A percentile compares a stretch with the other conserved stretches of the same genome.
phyloP scores from a whole-genome alignment of 1,140 invertebrate species.

The Stenopsyche tienmushanensis region DNA sequence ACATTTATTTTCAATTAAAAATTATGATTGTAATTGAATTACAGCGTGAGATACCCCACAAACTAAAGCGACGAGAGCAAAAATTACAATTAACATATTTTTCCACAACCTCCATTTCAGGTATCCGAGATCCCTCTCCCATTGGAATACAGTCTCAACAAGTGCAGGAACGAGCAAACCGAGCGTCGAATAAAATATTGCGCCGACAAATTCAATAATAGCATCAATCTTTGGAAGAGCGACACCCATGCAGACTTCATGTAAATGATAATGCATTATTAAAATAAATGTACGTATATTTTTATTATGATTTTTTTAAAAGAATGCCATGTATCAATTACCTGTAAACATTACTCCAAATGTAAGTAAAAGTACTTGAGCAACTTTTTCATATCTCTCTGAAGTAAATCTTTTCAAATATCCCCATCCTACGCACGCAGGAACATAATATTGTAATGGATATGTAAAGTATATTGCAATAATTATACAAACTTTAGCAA shows the following conservation, averaged over 20 bases:
- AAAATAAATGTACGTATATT: conserved; percentile 1
- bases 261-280: conserved; percentile 29
- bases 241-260: conserved; percentile 68
- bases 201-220: conserved; percentile 87
- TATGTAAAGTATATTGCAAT: conserved; percentile 80
- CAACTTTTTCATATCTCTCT: conserved; percentile 4
- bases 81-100: conserved; percentile 61
- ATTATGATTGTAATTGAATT: no score
- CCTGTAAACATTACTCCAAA: conserved; percentile 14
- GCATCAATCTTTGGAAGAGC: conserved; percentile 79
- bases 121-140: conserved; percentile 61
- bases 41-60: no score
- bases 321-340: conserved; percentile 3
- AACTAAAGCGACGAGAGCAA: conserved; percentile 65
- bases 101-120: conserved; percentile 69
- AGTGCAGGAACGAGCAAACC: conserved; percentile 82
- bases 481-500: conserved; percentile 74
- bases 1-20: no score
- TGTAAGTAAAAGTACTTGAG: not conserved
- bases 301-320: not conserved
- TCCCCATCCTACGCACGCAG: conserved; percentile 65
- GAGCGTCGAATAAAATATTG: conserved; percentile 81
- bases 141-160: conserved; percentile 72
- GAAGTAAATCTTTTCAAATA: conserved; percentile 46
- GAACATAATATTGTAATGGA: conserved; percentile 85